Conservation (phyloP, 1,140 invertebrate species). For the Drosophila pallidifrons region DNA sequence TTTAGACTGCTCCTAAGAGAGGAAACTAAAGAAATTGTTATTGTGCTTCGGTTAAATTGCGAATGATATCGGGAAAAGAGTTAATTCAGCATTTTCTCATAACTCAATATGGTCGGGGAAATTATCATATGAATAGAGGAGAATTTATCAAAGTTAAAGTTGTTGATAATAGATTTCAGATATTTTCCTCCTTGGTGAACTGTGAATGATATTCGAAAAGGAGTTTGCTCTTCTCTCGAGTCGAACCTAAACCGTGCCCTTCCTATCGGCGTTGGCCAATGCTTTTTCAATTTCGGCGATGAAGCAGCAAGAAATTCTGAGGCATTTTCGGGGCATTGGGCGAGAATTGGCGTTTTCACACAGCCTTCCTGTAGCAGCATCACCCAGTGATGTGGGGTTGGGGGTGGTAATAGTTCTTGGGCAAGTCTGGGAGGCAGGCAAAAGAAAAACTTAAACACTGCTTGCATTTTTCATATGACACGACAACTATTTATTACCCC, state of each 20-base stretch:
- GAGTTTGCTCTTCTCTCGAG: conserved; percentile 9
- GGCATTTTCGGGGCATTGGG: conserved; percentile 4
- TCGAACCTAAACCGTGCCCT: conserved; percentile 37
- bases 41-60: neutral
- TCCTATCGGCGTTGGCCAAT: conserved; percentile 28
- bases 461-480: conserved; percentile 81
- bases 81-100: too few species aligned
- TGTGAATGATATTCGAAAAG: conserved; percentile 25
- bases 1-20: too few species aligned
- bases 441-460: conserved; percentile 76
- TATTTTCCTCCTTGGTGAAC: too few species aligned
- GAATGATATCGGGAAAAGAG: neutral
- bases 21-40: too few species aligned
- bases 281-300: conserved; percentile 78
- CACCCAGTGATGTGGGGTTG: too few species aligned
- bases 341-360: conserved; percentile 12
- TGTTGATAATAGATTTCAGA: too few species aligned
- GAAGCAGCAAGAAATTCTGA: conserved; percentile 62
- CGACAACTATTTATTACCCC: conserved; percentile 79
- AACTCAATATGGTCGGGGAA: too few species aligned
- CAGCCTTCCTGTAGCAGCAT: neutral
- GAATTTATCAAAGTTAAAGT: too few species aligned
- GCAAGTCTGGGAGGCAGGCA: conserved; percentile 44
- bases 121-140: too few species aligned
- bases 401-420: conserved; percentile 24